These are phyloP conservation scores for Ceratosolen fusciceps DNA, from an alignment of 1,140 invertebrate species.

Conservation along the genomic window DNA sequence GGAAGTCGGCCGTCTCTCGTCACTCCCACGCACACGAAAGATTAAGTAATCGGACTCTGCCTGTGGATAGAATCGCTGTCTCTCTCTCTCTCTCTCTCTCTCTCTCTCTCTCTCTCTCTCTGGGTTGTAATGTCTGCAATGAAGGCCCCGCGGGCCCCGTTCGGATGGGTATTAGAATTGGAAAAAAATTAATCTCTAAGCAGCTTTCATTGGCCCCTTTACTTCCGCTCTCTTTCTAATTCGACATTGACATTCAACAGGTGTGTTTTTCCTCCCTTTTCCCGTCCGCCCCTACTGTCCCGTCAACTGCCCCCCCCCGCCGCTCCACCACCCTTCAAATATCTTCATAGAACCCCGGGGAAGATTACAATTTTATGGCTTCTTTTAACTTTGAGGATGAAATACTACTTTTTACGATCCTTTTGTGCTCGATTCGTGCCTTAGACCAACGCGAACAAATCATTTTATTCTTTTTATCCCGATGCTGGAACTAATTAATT, in stretches of 20 bases:
- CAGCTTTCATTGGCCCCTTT: not conserved
- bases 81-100: too few species aligned
- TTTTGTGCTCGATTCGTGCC: not conserved
- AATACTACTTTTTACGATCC: constrained; percentile 2
- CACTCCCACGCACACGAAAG: constrained; percentile 55
- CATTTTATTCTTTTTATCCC: not conserved
- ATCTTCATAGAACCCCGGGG: constrained; percentile 13
- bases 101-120: too few species aligned
- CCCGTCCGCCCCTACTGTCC: too few species aligned
- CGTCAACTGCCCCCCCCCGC: too few species aligned
- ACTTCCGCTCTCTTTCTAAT: not conserved
- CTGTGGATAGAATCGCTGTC: too few species aligned
- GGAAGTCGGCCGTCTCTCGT: not conserved
- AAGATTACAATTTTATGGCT: constrained; percentile 9
- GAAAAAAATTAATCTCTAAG: not conserved
- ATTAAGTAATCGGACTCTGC: constrained; percentile 59
- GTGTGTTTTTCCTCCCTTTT: too few species aligned
- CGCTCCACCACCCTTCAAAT: too few species aligned
- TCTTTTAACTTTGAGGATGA: constrained; percentile 14
- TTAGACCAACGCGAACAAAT: not conserved
- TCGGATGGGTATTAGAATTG: too few species aligned
- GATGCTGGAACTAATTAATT: not conserved
- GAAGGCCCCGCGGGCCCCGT: too few species aligned
- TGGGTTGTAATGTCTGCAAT: too few species aligned
- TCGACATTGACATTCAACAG: not conserved